Conservation (phyloP, 1,140 invertebrate genomes). For the Saccostrea cuccullata region DNA sequence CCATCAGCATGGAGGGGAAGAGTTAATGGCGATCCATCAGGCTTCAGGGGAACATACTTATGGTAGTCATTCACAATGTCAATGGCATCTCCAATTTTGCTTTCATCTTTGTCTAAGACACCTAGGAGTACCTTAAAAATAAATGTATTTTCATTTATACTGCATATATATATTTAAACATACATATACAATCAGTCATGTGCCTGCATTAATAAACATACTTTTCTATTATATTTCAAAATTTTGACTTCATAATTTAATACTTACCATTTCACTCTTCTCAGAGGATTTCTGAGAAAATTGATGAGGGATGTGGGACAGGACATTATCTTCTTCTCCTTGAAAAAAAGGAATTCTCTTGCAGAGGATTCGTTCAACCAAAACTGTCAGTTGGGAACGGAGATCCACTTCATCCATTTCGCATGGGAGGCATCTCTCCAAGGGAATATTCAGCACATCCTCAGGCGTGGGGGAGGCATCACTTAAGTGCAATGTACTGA, state of each 20-base stretch:
- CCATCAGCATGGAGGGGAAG: constrained; percentile 28
- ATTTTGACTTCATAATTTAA: not conserved
- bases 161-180: no score
- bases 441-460: constrained; percentile 25
- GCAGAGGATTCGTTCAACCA: constrained; percentile 25
- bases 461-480: constrained; percentile 22
- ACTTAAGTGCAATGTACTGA: constrained; percentile 18
- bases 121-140: not conserved
- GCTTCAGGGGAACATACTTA: constrained; percentile 36
- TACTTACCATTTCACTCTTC: constrained; percentile 42
- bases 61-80: constrained; percentile 29
- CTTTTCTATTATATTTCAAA: not conserved
- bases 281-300: constrained; percentile 10
- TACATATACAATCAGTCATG: no score
- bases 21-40: not conserved
- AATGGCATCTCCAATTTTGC: constrained; percentile 32
- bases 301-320: constrained; percentile 29
- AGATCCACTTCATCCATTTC: constrained; percentile 38
- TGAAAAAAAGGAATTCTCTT: not conserved
- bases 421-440: not conserved
- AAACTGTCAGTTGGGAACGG: constrained; percentile 29
- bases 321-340: constrained; percentile 2
- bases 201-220: no score
- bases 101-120: constrained; percentile 44
- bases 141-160: not conserved